Evolutionary conservation across 2,113 vertebrate genomes (phyloP).

Genomic region (Nibea albiflora): DNA sequence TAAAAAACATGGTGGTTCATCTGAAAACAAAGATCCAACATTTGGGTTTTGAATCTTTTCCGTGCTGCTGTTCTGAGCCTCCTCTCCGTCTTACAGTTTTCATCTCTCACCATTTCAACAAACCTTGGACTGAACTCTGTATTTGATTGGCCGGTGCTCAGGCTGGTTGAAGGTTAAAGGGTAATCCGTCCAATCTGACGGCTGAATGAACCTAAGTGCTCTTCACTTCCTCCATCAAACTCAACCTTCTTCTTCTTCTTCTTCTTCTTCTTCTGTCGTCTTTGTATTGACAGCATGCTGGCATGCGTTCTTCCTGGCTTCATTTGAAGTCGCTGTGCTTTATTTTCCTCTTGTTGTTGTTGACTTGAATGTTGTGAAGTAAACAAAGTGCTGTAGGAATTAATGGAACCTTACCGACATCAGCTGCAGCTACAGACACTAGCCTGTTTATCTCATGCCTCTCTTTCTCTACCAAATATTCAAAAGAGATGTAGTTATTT

Average conservation of each 20-base stretch:
- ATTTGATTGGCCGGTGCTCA: conserved; percentile 39
- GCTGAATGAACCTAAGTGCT: conserved; percentile 61
- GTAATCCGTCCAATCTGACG: conserved; percentile 7
- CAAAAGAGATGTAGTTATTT: background rate
- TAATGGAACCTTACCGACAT: background rate
- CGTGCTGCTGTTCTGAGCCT: conserved; percentile 5
- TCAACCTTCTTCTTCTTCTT: conserved; percentile 25
- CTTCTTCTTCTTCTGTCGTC: background rate
- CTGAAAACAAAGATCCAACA: background rate
- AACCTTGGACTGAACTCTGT: background rate
- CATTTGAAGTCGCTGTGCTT: conserved; percentile 64
- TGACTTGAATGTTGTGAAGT: conserved; percentile 2
- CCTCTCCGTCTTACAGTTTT: background rate
- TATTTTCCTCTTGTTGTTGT: conserved; percentile 45
- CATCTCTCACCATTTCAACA: background rate
- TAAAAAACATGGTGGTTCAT: background rate
- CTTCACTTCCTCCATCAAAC: conserved; percentile 51
- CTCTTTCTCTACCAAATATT: background rate
- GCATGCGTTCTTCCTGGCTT: conserved; percentile 67
- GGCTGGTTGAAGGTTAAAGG: conserved; percentile 15
- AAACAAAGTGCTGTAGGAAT: conserved; percentile 59
- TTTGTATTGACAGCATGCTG: conserved; percentile 63
- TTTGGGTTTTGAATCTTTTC: background rate
- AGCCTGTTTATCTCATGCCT: background rate
- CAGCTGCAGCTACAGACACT: conserved; percentile 25